Evolutionary conservation across 2,888 invertebrate species (phyloP), one percentile per base, ranked within the genome.

Genomic region (Agriopis aurantiaria): DNA sequence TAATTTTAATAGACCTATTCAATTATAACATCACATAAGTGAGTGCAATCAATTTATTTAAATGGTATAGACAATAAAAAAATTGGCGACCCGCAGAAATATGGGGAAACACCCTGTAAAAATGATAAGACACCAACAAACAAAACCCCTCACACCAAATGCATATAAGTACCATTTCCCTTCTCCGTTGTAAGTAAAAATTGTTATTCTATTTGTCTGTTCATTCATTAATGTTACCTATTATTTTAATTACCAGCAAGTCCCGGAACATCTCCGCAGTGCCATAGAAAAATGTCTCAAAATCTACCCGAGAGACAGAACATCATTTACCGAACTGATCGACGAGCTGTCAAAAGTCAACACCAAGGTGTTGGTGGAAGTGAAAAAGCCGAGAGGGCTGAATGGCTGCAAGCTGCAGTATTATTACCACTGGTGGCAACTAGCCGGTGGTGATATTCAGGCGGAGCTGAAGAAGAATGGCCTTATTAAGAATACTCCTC

Each of bases 381-480:
- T 85, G 7, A 90, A 95, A 76, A 92, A 95, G 65, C 95, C 86
- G 56, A 77, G 88, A 68, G 84, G 92, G 56, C 80, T 96, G 3
- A 82, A 95, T 79, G 93, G 93, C 0, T 93, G 94, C 73, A 95
- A 96, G 11, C 92, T 99, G 75, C 96, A 97, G 73, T 98, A 98
- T 84, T 95, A 99, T 41, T 99, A 99, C 87, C 97, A 98, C 86
- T 96, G 99, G 91, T 99, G 99, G 99, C 97, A 98, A 86, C 87
- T 99, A 68, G 98, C 99, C 17, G 99, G 99, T 0, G 99, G 99
- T 0, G 99, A 99, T 91, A 97, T 99, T 65, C 97, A 98, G 73
- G 95, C 96, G 0, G 98, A 98, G 86, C 93, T 99, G 46, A 98
- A 98, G 84, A 98, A 97, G 84, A 98, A 98, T 87, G 98, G 98